A percentile compares a stretch with the other conserved stretches of the same genome.
phyloP scores from a whole-genome alignment of 2,888 invertebrate genomes.

The Apamea monoglypha region DNA sequence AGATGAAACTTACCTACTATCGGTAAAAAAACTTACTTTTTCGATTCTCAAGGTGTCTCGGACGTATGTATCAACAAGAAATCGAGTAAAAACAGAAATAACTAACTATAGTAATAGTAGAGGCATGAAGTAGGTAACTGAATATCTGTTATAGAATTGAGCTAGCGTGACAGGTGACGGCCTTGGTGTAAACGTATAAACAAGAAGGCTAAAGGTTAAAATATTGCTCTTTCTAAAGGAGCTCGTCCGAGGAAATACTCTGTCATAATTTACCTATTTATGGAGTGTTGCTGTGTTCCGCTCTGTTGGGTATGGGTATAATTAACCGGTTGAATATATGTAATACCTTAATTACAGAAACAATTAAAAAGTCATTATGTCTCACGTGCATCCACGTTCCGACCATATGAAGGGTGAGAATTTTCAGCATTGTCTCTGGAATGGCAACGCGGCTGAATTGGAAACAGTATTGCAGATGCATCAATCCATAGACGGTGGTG shows the following conservation, averaged over 20 bases:
- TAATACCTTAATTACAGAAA: neutral
- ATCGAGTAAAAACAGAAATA: neutral
- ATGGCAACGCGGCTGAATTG: neutral
- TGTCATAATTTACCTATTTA: neutral
- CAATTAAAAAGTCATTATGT: neutral
- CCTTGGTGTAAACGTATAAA: neutral
- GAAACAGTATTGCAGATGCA: neutral
- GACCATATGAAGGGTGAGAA: neutral
- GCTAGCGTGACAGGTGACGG: neutral
- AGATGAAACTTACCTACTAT: neutral
- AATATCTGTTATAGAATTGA: constrained; percentile 3
- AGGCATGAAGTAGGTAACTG: constrained; percentile 1
- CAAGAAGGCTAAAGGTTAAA: neutral
- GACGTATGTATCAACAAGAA: neutral
- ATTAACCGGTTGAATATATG: neutral
- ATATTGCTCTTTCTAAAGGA: neutral
- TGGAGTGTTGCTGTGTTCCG: no score
- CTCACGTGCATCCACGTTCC: neutral
- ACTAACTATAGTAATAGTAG: neutral
- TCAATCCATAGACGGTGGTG: no score
- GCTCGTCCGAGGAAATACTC: neutral
- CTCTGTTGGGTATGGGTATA: neutral
- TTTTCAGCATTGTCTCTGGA: neutral
- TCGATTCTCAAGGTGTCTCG: neutral
- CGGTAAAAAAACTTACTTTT: neutral